These are phyloP conservation scores for Gallinago jamesoni DNA, from an alignment of 2,113 vertebrate genomes.

Conservation along the genomic window DNA sequence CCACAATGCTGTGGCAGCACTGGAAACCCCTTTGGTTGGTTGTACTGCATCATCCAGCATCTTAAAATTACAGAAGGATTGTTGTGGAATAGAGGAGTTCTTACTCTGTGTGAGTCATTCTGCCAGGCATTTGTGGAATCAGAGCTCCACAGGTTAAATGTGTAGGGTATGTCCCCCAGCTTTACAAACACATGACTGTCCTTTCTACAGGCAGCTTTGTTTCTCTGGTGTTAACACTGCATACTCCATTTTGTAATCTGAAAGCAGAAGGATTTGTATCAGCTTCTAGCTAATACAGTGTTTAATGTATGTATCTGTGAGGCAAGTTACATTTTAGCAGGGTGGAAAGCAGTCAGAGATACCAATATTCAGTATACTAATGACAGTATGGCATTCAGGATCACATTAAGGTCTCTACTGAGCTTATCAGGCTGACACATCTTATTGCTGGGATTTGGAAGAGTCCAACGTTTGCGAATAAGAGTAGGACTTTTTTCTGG, in stretches of 20 bases:
- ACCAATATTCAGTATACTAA: background rate
- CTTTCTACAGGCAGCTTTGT: background rate
- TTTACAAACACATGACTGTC: background rate
- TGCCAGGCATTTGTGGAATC: background rate
- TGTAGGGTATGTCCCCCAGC: rapidly evolving
- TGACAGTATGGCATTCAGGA: background rate
- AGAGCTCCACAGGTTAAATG: background rate
- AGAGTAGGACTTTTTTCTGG: background rate
- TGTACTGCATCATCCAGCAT: background rate
- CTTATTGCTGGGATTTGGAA: conserved; percentile 2
- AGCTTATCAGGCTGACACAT: background rate
- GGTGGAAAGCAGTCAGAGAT: background rate
- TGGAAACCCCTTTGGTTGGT: background rate
- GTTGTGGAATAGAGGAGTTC: background rate
- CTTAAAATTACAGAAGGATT: background rate
- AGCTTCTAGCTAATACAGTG: background rate
- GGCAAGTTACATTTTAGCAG: conserved; percentile 40
- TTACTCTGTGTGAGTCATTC: background rate
- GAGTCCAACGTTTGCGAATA: background rate
- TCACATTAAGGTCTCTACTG: background rate
- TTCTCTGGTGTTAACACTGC: background rate
- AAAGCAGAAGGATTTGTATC: background rate
- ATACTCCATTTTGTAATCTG: background rate
- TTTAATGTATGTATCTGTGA: conserved; percentile 14
- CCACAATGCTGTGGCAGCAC: background rate